These are phyloP conservation scores for Alcedo quadribrachys DNA, from an alignment of 2,797 vertebrate genomes.

Conservation along the genomic window DNA sequence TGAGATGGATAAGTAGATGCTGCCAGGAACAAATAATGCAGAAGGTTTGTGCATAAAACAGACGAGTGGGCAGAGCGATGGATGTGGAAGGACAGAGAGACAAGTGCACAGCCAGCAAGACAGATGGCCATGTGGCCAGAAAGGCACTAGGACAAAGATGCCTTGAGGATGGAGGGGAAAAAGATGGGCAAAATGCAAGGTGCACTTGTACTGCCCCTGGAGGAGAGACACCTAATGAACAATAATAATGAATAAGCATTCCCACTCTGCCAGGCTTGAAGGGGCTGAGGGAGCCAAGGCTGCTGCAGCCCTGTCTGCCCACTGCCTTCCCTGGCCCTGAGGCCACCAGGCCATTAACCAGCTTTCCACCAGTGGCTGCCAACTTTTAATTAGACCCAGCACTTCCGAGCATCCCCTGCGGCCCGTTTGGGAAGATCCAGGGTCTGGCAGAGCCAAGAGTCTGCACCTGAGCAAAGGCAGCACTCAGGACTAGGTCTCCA, in stretches of 20 bases:
- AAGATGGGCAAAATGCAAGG: neutral
- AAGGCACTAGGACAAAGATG: neutral
- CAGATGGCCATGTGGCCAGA: neutral
- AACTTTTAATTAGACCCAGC: neutral
- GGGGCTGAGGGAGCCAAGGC: neutral
- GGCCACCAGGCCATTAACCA: neutral
- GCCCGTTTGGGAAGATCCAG: neutral
- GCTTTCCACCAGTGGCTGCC: neutral
- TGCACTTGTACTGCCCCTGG: neutral
- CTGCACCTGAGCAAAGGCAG: neutral
- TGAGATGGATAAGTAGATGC: neutral
- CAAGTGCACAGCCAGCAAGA: neutral
- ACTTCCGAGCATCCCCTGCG: neutral
- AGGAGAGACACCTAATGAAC: neutral
- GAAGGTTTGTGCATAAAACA: neutral
- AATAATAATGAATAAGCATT: neutral
- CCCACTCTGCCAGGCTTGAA: neutral
- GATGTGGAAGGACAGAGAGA: neutral
- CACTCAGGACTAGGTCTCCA: fast-evolving
- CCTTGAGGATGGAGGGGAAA: neutral
- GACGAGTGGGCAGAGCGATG: neutral
- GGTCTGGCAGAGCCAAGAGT: neutral
- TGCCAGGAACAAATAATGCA: fast-evolving
- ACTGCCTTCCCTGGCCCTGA: neutral
- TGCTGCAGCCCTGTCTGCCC: neutral